A percentile compares a stretch with the other conserved stretches of the same genome.
phyloP scores from a whole-genome alignment of 1,140 invertebrate species.

The Mesaphorura yosii region DNA sequence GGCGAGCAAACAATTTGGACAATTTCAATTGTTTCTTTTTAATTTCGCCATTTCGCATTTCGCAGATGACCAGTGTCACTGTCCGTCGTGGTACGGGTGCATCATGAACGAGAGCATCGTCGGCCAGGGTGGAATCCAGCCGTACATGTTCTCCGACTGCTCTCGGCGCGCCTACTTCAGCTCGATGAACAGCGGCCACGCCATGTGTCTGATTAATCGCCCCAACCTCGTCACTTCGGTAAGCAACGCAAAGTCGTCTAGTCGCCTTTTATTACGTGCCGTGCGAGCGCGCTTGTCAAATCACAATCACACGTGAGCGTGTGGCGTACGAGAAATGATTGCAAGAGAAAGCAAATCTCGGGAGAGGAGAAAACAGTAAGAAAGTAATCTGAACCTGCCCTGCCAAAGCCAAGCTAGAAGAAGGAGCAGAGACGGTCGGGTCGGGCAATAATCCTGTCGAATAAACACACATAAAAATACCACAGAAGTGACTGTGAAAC shows the following conservation, averaged over 20 bases:
- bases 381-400: no score
- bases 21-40: neutral
- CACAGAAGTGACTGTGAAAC: no score
- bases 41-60: slow-evolving; percentile 26
- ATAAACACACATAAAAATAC: no score
- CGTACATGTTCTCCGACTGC: slow-evolving; percentile 45
- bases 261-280: no score
- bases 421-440: no score
- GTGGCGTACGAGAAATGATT: no score
- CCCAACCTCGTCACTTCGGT: slow-evolving; percentile 64
- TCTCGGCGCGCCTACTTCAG: slow-evolving; percentile 16
- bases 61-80: slow-evolving; percentile 61
- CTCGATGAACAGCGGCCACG: slow-evolving; percentile 45
- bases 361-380: no score
- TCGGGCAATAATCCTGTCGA: no score
- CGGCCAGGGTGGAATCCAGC: slow-evolving; percentile 77
- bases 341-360: no score
- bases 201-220: slow-evolving; percentile 77
- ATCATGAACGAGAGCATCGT: slow-evolving; percentile 84
- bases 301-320: no score
- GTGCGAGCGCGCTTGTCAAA: no score
- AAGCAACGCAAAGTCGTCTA: neutral
- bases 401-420: no score
- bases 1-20: neutral
- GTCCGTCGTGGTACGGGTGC: slow-evolving; percentile 87